Percentiles rank a stretch among this genome's conserved stretches.
Conservation (phyloP, 2,113 vertebrate genomes). For the Progne subis region DNA sequence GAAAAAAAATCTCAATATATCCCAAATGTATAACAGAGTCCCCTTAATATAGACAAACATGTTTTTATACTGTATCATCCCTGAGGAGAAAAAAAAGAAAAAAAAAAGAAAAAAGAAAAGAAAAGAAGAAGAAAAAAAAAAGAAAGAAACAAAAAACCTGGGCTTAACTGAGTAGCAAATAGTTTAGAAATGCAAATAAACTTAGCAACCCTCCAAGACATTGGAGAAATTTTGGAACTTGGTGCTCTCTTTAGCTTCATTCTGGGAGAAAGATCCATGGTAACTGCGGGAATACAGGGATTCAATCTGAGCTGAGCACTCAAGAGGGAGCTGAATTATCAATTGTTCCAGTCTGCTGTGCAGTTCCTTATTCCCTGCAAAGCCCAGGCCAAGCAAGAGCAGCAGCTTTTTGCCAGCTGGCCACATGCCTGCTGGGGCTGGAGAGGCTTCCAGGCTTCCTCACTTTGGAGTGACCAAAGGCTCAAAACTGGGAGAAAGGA, state of each 20-base stretch:
- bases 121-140: too few relatives aligned
- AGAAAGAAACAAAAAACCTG: not conserved
- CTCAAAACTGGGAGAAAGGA: slow-evolving; percentile 3
- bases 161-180: not conserved
- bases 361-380: not conserved
- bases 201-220: not conserved
- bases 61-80: not conserved
- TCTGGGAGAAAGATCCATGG: not conserved
- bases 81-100: not conserved
- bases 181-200: slow-evolving; percentile 28
- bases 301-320: not conserved
- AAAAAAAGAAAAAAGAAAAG: not conserved
- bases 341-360: not conserved
- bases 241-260: not conserved
- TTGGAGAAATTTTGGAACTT: not conserved
- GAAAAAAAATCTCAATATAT: not conserved
- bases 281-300: not conserved
- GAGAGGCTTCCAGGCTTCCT: not conserved
- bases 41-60: not conserved
- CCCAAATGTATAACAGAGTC: not conserved
- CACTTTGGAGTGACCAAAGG: not conserved
- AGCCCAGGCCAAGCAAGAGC: not conserved
- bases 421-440: not conserved
- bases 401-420: slow-evolving; percentile 52
- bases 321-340: not conserved